Percentiles rank a stretch among this genome's conserved stretches.
These are phyloP conservation scores for Halcyon smyrnensis DNA, from an alignment of 2,797 vertebrate genomes.

Conservation along the genomic window DNA sequence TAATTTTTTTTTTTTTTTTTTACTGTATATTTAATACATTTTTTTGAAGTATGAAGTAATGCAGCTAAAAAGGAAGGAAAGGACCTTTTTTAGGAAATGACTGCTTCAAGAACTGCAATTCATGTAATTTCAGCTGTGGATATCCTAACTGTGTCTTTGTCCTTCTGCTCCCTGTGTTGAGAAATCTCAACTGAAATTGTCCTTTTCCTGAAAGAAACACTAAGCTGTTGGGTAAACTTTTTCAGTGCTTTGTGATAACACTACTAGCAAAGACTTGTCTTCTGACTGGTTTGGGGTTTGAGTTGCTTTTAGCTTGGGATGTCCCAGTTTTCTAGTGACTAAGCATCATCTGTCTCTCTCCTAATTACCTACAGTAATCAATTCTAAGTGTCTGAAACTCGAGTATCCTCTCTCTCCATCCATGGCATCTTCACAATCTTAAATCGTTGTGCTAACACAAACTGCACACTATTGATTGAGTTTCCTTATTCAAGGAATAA, in stretches of 20 bases:
- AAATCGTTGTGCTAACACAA: neutral
- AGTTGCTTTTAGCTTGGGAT: neutral
- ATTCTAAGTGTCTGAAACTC: neutral
- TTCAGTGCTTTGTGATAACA: neutral
- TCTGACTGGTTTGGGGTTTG: neutral
- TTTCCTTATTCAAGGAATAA: neutral
- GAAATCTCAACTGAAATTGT: neutral
- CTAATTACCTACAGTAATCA: neutral
- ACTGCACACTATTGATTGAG: neutral
- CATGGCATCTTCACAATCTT: neutral
- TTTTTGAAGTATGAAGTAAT: neutral
- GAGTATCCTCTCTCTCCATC: neutral
- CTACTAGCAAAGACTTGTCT: neutral
- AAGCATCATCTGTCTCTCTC: neutral
- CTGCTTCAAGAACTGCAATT: neutral
- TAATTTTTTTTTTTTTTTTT: too few species aligned
- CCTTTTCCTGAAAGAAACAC: neutral
- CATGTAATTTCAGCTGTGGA: neutral
- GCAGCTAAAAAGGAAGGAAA: neutral
- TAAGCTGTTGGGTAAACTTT: neutral
- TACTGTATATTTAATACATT: neutral
- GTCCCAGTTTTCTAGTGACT: neutral
- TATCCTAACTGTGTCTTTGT: neutral
- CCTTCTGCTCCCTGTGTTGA: neutral
- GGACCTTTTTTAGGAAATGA: neutral